phyloP scores from a whole-genome alignment of 2,888 invertebrate genomes.

The Pyrrhosoma nymphula region DNA sequence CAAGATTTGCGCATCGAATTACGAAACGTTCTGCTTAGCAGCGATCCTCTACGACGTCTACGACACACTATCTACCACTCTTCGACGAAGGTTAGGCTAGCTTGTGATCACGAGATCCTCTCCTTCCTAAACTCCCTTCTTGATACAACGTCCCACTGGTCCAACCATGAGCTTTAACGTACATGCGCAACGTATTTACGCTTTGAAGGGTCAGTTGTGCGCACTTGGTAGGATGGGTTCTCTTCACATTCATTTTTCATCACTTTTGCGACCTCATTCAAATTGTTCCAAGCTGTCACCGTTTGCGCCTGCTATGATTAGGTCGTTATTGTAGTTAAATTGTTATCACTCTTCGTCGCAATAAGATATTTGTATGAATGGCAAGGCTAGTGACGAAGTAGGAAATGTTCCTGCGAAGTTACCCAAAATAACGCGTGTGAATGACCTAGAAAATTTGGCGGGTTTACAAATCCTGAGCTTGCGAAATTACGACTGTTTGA shows the following conservation, averaged over 20 bases:
- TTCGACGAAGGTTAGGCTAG: constrained; percentile 25
- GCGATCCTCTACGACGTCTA: background rate
- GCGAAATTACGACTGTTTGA: constrained; percentile 38
- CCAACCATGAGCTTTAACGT: background rate
- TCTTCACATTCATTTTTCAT: background rate
- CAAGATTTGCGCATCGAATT: constrained; percentile 58
- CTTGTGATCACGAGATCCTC: background rate
- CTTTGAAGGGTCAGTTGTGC: constrained; percentile 28
- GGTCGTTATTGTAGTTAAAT: background rate
- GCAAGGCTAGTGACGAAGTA: background rate
- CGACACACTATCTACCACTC: too few species aligned
- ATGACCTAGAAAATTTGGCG: constrained; percentile 60
- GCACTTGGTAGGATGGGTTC: background rate
- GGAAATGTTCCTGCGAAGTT: constrained; percentile 57
- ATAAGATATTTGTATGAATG: constrained; percentile 8
- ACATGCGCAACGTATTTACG: constrained; percentile 66
- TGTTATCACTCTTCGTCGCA: background rate
- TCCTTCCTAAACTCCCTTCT: background rate
- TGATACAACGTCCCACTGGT: background rate
- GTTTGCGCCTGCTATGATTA: too few species aligned
- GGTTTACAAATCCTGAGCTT: constrained; percentile 21
- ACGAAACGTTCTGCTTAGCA: constrained; percentile 42
- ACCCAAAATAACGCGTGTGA: constrained; percentile 61
- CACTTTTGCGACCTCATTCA: background rate
- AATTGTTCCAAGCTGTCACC: background rate